These are phyloP conservation scores for Odontocolon sp. DNA, from an alignment of 2,888 invertebrate species.

Conservation along the genomic window DNA sequence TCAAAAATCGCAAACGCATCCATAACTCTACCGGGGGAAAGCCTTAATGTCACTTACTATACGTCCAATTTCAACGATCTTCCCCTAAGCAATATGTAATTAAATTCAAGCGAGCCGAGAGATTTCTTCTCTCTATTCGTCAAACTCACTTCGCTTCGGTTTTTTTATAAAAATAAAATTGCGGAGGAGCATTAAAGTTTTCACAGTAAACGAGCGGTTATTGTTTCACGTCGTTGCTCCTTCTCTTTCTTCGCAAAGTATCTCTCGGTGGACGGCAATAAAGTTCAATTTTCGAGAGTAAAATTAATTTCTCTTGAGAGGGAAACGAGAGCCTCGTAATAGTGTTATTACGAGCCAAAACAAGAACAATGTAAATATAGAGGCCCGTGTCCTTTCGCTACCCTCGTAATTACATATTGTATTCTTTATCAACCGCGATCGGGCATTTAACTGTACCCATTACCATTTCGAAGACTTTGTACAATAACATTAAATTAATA, in stretches of 20 bases:
- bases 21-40: too few relatives aligned
- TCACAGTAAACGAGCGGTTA: not conserved
- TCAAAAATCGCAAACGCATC: not conserved
- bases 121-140: not conserved
- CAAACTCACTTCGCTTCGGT: not conserved
- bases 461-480: not conserved
- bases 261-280: not conserved
- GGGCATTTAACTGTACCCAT: not conserved
- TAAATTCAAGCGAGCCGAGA: not conserved
- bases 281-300: not conserved
- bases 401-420: not conserved
- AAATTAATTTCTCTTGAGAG: not conserved
- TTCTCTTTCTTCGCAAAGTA: not conserved
- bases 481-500: too few relatives aligned
- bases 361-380: not conserved
- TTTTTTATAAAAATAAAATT: not conserved
- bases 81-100: conserved; percentile 3
- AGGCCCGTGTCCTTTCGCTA: not conserved
- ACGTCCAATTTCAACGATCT: too few relatives aligned
- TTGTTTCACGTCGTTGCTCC: not conserved
- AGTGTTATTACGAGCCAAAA: not conserved
- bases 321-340: not conserved
- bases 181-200: not conserved
- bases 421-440: too few relatives aligned
- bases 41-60: too few relatives aligned